phyloP scores from a whole-genome alignment of 1,140 invertebrate species.

The Myzus persicae region DNA sequence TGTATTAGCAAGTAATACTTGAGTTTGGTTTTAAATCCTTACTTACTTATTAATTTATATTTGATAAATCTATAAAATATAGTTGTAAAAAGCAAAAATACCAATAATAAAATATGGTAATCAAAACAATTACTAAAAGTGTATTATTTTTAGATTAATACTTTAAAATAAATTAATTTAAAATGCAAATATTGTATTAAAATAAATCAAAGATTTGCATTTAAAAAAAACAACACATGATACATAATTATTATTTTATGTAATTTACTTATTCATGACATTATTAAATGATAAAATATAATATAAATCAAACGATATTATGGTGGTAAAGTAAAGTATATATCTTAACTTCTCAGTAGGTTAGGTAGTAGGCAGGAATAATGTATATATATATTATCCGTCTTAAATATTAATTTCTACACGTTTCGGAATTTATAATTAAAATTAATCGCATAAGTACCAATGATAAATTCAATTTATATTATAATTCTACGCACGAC shows the following conservation, averaged over 20 bases:
- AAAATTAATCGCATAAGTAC: conserved; percentile 4
- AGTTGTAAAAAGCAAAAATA: not conserved
- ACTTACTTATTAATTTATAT: not conserved
- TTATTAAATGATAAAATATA: not conserved
- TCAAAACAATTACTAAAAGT: not conserved
- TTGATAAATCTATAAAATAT: not conserved
- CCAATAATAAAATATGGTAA: not conserved
- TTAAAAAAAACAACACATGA: not conserved
- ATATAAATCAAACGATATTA: not conserved
- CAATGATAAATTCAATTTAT: conserved; percentile 19
- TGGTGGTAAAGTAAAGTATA: not conserved
- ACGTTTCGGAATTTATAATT: not conserved
- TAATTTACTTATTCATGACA: not conserved
- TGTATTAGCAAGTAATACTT: not conserved
- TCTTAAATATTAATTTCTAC: conserved; percentile 8
- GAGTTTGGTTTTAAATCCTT: not conserved
- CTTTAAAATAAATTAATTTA: not conserved
- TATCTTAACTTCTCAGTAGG: not conserved
- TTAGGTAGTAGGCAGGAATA: not conserved
- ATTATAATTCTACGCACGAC: not conserved
- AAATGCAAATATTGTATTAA: not conserved
- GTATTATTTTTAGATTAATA: not conserved
- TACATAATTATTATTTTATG: not conserved
- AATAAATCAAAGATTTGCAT: not conserved
- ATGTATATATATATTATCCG: not conserved